Base-by-base conservation (phyloP, 2,888 invertebrate genomes). In the Phorcus lineatus region DNA sequence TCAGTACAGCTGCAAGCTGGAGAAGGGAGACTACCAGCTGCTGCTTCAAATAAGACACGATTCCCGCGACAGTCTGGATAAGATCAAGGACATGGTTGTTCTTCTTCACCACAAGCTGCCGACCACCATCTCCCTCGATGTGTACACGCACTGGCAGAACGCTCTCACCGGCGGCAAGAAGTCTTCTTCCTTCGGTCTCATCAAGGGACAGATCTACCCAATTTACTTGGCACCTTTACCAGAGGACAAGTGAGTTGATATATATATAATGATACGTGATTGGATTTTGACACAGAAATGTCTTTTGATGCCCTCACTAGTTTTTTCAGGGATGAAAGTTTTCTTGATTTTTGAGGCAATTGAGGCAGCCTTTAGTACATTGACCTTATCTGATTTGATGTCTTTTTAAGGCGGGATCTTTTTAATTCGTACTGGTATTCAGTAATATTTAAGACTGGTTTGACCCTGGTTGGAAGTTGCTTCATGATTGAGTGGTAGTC, bases 21-120 rank as follows among this genome's bases (percentile, higher is more conserved):
- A 98, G 85, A 99, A 99, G 92, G 99, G 99, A 24, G 99, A 99
- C 85, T 99, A 98, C 93, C 95, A 95, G 0, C 94, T 99, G 11
- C 95, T 96, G 66, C 94, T 98, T 90, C 97, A 97, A 93, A 94
- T 99, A 16, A 96, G 99, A 0, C 98, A 99, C 93, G 98, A 99
- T 90, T 96, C 95, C 91, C 95, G 96, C 84, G 95, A 96, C 40
- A 93, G 96, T 78, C 94, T 99, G 82, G 99, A 99, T 88, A 96
- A 96, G 93, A 94, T 99, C 77, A 95, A 95, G 40, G 98, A 98
- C 82, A 94, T 96, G 88, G 87, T 93, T 3, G 82, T 98, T 84
- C 92, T 96, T 57, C 92, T 97, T 19, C 95, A 95, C 86, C 96
- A 96, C 93, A 97, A 98, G 90, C 94, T 99, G 74, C 93, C 95